Evolutionary conservation across 2,797 vertebrate genomes (phyloP).

Genomic region (Rhodeus uyekii): DNA sequence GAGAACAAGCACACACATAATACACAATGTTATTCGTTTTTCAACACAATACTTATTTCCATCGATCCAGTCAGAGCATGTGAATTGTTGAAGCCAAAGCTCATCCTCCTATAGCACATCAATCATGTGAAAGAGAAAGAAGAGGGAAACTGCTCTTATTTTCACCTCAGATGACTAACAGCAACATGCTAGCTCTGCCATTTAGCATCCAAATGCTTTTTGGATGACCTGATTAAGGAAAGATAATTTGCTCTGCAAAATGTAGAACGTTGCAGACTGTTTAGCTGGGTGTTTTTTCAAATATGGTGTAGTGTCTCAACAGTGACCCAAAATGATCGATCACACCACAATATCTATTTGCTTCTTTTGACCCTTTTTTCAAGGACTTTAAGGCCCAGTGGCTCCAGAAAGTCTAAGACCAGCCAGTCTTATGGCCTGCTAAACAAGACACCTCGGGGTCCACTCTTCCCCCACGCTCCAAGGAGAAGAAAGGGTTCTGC

Average conservation of each 20-base stretch:
- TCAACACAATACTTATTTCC: conserved; percentile 51
- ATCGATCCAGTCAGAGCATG: conserved; percentile 20
- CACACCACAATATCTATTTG: too few species aligned
- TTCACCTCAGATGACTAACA: conserved; percentile 2
- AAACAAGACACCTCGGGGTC: too few species aligned
- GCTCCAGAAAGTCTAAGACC: too few species aligned
- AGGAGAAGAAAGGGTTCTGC: too few species aligned
- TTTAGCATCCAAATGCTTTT: not conserved
- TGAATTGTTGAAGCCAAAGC: conserved; percentile 36
- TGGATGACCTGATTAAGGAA: not conserved
- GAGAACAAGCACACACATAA: conserved; percentile 24
- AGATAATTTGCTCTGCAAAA: not conserved
- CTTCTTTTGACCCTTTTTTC: too few species aligned
- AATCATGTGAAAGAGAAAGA: conserved; percentile 49
- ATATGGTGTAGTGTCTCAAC: too few species aligned
- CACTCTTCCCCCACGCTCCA: too few species aligned
- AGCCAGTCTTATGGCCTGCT: too few species aligned
- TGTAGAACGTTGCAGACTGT: too few species aligned
- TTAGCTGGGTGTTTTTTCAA: not conserved
- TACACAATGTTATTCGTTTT: conserved; percentile 19
- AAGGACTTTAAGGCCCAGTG: too few species aligned
- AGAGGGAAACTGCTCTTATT: not conserved
- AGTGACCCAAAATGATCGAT: too few species aligned
- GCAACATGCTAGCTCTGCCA: not conserved
- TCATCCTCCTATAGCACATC: conserved; percentile 49